Base-by-base conservation (phyloP, 2,113 vertebrate genomes). In the Sciurus niger region DNA sequence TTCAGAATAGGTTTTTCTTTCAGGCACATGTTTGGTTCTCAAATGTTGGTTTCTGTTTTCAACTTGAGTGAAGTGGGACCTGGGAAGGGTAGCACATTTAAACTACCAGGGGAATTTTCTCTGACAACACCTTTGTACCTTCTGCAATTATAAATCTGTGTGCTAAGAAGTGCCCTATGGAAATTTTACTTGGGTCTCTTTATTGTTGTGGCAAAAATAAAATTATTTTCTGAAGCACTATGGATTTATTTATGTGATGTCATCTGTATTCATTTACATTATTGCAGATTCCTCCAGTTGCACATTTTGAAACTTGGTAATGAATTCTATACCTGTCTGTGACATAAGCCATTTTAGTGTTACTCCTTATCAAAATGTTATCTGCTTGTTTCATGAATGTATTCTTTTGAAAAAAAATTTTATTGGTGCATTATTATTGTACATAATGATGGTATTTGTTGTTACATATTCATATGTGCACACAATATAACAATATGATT, bases 31-130 rank as follows among this genome's bases (percentile, higher is more conserved):
- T 79, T 72, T 92, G 74, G 25, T 65, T 90, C 72, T 95, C 72
- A 84, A 25, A 65, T 34, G n/a, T 32, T 95, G 53, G 37, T 68
- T 95, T 89, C 60, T 97, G 6, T 90, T 94, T 88, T 94, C 22
- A 77, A 16, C 46, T 51, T 68, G 40, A 67, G 55, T 68, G 25
- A 73, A 13, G 14, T 90, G 46, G 24, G 11, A 37, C 8, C 48
- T 2, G 16, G 32, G 20, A 34, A 13, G 30, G 55, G 2, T 14
- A 65, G 17, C 10, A 53, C 37, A 4, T 2, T 76, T 43, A 72
- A 55, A 30, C 32, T 46, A 14, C 30, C 24, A 24, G 12, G 70
- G 77, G 37, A 63, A 30, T 20, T 84, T 92, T 20, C 37, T 78
- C 53, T 51, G 34, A n/a, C 8, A n/a, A 5, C 14, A n/a, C 82